A percentile compares a stretch with the other conserved stretches of the same genome.
Evolutionary conservation across 2,888 invertebrate genomes (phyloP).

Genomic region (Mythimna lalbum): DNA sequence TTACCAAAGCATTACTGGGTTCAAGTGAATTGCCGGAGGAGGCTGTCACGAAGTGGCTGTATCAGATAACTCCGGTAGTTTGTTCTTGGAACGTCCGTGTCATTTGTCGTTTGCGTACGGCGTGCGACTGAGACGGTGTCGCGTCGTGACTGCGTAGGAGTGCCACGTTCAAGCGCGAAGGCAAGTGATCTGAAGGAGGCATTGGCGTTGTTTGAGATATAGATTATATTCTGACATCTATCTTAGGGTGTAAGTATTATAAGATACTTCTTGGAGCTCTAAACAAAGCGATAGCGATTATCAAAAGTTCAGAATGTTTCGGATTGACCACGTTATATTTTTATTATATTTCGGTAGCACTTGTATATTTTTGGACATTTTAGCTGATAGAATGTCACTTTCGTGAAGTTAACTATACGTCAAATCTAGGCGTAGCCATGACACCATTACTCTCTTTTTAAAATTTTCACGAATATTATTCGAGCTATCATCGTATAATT

Average conservation of each 20-base stretch:
- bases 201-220: constrained; percentile 15
- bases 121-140: constrained; percentile 63
- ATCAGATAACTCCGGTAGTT: constrained; percentile 89
- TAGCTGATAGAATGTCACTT: not conserved
- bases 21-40: constrained; percentile 75
- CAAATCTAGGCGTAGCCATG: too few relatives aligned
- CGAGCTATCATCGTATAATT: not conserved
- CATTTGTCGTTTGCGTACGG: constrained; percentile 83
- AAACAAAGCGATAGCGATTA: not conserved
- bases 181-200: constrained; percentile 52
- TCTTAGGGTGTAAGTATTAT: not conserved
- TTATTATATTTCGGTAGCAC: not conserved
- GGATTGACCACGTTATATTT: too few relatives aligned
- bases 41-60: constrained; percentile 85
- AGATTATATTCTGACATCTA: constrained; percentile 1
- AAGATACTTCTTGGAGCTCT: not conserved
- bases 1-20: constrained; percentile 57
- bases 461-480: too few relatives aligned
- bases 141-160: constrained; percentile 86
- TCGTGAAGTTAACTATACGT: not conserved
- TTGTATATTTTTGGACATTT: not conserved
- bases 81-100: constrained; percentile 82
- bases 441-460: not conserved
- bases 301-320: not conserved
- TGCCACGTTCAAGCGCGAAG: constrained; percentile 68